Conservation (phyloP, 1,140 invertebrate species). For the Panagrolaimus sp. region DNA sequence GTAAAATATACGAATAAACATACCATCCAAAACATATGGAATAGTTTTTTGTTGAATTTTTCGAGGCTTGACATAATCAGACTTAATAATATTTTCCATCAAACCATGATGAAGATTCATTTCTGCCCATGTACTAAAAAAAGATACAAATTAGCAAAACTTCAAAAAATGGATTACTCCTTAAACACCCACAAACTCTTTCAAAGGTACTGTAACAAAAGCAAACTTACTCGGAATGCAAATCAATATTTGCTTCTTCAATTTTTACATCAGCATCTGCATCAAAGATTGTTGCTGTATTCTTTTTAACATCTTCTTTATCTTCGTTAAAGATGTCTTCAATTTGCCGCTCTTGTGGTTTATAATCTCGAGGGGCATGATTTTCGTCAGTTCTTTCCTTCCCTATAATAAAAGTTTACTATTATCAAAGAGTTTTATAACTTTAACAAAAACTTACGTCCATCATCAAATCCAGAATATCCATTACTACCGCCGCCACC, state of each 20-base stretch:
- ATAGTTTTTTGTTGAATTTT: slow-evolving; percentile 11
- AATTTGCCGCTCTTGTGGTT: neutral
- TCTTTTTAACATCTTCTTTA: neutral
- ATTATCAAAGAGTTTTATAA: neutral
- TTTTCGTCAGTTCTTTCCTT: neutral
- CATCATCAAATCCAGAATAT: neutral
- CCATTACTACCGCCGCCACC: neutral
- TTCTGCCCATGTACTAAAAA: neutral
- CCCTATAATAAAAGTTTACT: neutral
- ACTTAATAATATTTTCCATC: neutral
- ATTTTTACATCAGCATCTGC: neutral
- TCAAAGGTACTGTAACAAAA: too few relatives aligned
- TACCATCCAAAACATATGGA: neutral
- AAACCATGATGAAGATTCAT: neutral
- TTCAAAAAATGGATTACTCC: neutral
- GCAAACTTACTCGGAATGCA: slow-evolving; percentile 9
- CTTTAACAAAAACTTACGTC: neutral
- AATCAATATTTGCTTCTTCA: neutral
- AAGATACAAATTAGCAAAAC: neutral
- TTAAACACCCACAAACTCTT: too few relatives aligned
- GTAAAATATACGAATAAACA: too few relatives aligned
- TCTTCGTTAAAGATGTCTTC: slow-evolving; percentile 2
- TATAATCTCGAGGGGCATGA: neutral
- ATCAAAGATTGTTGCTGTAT: neutral
- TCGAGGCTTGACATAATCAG: slow-evolving; percentile 5